A percentile compares a stretch with the other conserved stretches of the same genome.
Conservation (phyloP, 2,113 vertebrate genomes). For the Amazona vittata region DNA sequence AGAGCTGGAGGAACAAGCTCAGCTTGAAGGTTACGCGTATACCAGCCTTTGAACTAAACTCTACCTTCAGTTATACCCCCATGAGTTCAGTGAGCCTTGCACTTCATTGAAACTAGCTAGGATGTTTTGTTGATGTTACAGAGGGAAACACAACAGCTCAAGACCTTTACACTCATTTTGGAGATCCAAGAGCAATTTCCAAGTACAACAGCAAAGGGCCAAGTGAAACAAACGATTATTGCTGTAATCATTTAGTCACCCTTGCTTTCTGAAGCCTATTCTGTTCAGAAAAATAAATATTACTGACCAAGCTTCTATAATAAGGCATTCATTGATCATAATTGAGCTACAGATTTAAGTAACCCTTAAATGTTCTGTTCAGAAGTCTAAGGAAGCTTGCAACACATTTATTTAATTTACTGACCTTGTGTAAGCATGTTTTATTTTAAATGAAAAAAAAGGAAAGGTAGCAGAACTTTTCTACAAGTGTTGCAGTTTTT, state of each 20-base stretch:
- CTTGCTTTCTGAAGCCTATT: not conserved
- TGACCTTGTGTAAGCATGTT: not conserved
- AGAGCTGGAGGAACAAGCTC: conserved; percentile 24
- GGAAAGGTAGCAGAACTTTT: not conserved
- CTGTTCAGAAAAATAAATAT: not conserved
- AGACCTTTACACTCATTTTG: not conserved
- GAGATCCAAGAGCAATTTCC: not conserved
- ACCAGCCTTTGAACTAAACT: not conserved
- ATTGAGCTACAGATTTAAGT: not conserved
- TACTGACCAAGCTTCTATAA: not conserved
- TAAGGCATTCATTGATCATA: not conserved
- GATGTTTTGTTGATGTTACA: not conserved
- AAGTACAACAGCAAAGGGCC: not conserved
- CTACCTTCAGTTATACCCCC: not conserved
- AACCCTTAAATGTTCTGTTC: not conserved
- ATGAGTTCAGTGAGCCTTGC: not conserved
- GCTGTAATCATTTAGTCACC: not conserved
- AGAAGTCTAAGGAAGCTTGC: not conserved
- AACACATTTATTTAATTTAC: not conserved
- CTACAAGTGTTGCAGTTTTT: not conserved
- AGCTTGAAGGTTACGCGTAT: not conserved
- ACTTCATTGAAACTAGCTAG: not conserved
- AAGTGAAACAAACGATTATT: not conserved
- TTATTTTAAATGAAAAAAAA: not conserved
- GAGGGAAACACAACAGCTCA: not conserved